Evolutionary conservation across 2,113 vertebrate species (phyloP), one percentile per base, ranked within the genome.

Genomic region (Diadophis punctatus): DNA sequence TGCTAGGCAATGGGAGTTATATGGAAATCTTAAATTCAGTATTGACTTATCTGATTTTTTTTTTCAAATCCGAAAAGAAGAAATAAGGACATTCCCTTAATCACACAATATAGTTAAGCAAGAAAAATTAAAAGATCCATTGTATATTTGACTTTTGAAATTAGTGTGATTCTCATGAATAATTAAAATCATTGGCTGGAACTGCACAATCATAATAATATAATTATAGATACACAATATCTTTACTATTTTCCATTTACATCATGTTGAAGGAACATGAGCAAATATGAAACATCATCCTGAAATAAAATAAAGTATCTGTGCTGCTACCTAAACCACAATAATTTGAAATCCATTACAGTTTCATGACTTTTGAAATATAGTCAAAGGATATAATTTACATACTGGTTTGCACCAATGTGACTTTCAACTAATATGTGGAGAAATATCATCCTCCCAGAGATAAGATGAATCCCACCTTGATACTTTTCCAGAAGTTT

Each of bases 341-440:
- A n/a, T 30, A n/a, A 68, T 91, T 89, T 91, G 85, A 94, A 94
- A 14, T 90, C 52, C 12, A 58, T 89, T 93, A 85, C 2, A 90
- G 11, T 93, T 95, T 93, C 86, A 89, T 3, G 93, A 91, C 86
- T 95, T 93, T 9, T 90, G 74, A 93, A 92, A 92, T 93, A 51
- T 56, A 84, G 27, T 93, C 11, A 16, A 23, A 43, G 87, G 85
- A 90, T 55, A 80, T 14, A 52, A 90, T 93, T 93, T 93, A 80
- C 14, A 90, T 92, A 92, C 51, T 84, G 58, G 18, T 93, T 52
- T 88, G 53, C 91, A 86, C 8, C 16, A 84, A 16, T 0, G 4
- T 39, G 89, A 20, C n/a, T 94, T 94, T 94, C 89, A 91, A 90
- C 34, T 58, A 56, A 80, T 91, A 27, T 68, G 12, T n/a, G 12